phyloP scores from a whole-genome alignment of 2,888 invertebrate species.

The Podotricha telesiphe region DNA sequence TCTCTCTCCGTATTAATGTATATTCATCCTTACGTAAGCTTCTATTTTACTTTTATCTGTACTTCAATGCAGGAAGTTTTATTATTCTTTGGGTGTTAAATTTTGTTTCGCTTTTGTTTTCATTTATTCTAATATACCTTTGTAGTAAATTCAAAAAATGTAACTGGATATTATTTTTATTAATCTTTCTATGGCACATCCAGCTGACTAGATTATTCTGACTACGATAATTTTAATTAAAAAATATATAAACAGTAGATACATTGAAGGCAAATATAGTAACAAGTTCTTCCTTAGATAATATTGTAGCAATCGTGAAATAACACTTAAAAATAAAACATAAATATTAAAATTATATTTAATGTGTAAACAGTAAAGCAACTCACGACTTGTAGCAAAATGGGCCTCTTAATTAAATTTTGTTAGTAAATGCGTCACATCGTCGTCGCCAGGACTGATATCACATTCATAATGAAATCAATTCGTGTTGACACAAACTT shows the following conservation, averaged over 20 bases:
- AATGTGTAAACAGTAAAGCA: not conserved
- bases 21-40: not conserved
- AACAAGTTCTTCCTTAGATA: too few species aligned
- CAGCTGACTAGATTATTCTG: too few species aligned
- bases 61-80: not conserved
- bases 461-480: constrained; percentile 11
- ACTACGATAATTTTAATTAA: not conserved
- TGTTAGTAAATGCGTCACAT: not conserved
- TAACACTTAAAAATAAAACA: not conserved
- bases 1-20: not conserved
- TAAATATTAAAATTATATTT: not conserved
- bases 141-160: too few species aligned
- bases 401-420: constrained; percentile 8
- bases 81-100: not conserved
- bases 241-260: not conserved
- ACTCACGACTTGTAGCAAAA: not conserved
- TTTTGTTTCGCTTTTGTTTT: not conserved
- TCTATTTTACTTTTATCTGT: not conserved
- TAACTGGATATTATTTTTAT: too few species aligned
- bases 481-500: constrained; percentile 6
- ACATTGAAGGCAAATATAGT: too few species aligned
- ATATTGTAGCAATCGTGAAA: too few species aligned
- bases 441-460: constrained; percentile 4
- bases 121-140: too few species aligned
- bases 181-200: too few species aligned